Percentiles rank a stretch among this genome's conserved stretches.
Evolutionary conservation across 2,888 invertebrate genomes (phyloP).

Genomic region (Protula sp.): DNA sequence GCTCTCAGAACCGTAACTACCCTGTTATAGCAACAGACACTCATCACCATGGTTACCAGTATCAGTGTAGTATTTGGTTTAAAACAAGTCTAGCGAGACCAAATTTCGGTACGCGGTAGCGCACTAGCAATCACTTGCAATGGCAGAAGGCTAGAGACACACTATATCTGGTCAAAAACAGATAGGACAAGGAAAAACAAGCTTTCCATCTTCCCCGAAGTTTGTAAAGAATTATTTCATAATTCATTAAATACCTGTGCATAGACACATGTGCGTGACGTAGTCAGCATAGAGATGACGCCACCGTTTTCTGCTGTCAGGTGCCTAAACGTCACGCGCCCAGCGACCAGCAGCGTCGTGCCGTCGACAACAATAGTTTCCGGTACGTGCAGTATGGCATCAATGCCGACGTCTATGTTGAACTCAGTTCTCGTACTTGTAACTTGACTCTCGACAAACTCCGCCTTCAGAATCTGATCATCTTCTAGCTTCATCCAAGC

Average conservation of each 20-base stretch:
- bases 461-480: conserved; percentile 28
- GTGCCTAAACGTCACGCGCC: conserved; percentile 32
- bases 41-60: no score
- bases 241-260: conserved; percentile 4
- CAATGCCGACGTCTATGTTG: conserved; percentile 27
- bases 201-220: no score
- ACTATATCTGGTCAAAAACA: no score
- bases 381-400: conserved; percentile 28
- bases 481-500: conserved; percentile 28
- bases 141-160: no score
- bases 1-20: conserved; percentile 26
- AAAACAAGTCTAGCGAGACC: no score
- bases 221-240: no score
- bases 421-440: conserved; percentile 25
- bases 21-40: no score
- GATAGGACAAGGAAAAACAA: no score
- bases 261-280: conserved; percentile 30
- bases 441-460: conserved; percentile 28
- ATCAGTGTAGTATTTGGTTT: no score
- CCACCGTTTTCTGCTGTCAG: conserved; percentile 31
- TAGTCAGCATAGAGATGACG: conserved; percentile 21
- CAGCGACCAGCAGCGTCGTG: conserved; percentile 24
- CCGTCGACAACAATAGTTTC: conserved; percentile 27
- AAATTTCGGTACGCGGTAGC: no score
- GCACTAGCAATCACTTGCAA: no score